Evolutionary conservation across 2,113 vertebrate genomes (phyloP).

Genomic region (Pheucticus melanocephalus): DNA sequence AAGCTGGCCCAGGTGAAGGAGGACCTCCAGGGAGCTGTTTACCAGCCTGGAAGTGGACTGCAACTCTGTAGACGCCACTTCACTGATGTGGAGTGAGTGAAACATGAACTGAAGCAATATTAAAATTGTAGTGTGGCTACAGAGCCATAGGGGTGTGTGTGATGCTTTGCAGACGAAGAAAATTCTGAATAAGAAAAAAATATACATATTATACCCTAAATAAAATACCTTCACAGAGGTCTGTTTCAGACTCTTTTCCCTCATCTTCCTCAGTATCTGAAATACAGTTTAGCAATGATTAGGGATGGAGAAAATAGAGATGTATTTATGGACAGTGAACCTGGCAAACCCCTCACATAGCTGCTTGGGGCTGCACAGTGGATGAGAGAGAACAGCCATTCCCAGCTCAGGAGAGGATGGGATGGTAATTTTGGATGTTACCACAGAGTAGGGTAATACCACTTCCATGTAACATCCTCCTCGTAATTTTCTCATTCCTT

Average conservation of each 20-base stretch:
- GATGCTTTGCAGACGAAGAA: conserved; percentile 51
- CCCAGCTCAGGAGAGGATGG: neutral
- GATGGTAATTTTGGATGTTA: neutral
- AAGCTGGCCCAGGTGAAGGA: neutral
- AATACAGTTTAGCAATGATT: neutral
- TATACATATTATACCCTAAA: neutral
- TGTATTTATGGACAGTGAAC: neutral
- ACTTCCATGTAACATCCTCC: neutral
- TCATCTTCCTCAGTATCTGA: neutral
- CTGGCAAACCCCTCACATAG: neutral
- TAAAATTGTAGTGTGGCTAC: neutral
- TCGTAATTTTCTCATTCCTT: neutral
- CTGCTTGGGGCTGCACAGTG: neutral
- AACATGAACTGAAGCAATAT: conserved; percentile 37
- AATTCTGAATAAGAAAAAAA: neutral
- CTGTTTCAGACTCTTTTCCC: neutral
- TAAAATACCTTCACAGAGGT: neutral
- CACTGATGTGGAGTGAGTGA: conserved; percentile 44
- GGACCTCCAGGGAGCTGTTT: conserved; percentile 12
- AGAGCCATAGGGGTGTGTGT: neutral
- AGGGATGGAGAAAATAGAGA: neutral
- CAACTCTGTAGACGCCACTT: neutral
- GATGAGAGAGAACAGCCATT: neutral
- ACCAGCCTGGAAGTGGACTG: neutral
- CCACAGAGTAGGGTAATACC: accelerated